Base-by-base conservation (phyloP, 2,113 vertebrate species). In the Leiothrix lutea region DNA sequence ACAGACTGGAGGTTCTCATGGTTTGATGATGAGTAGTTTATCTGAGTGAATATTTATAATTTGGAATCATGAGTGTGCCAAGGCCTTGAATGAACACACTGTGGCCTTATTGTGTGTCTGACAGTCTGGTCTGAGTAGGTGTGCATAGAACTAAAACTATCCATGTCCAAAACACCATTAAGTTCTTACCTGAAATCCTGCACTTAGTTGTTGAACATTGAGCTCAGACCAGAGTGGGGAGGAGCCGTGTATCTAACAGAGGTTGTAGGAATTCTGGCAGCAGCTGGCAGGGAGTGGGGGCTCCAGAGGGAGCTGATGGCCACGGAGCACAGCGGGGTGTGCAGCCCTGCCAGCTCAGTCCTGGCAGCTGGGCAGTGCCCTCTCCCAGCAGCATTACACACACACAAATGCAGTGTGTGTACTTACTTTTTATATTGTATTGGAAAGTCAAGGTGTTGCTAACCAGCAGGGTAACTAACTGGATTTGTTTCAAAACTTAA, bases 311-410 rank as follows among this genome's bases (percentile, higher is more conserved):
- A 66, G 36, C 40, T 61, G 83, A 1, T 65, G 36, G 18, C 16
- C 17, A 6, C 2, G 6, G 56, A 13, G 67, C 51, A 14, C 23
- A 44, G 26, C 19, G 23, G 50, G 10, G 38, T 9, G n/a, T 19
- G 54, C 62, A 42, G 36, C 65, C 35, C 36, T 44, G 40, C 28
- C 23, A 25, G 48, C 58, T 56, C 54, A 0, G 14, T 8, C n/a
- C 51, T 70, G 42, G 29, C 5, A 60, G 36, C 20, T n/a, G 31
- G 3, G 15, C 40, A 8, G n/a, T 11, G 58, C 28, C 54, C 47
- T 10, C 1, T 14, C 21, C 4, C 5, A 6, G 54, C 70, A 8
- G 4, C 2, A 65, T 0, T 6, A 8, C 58, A 19, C 23, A 51
- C 26, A 25, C 15, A 9, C 19, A 21, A 54, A 61, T 13, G 6